Conservation (phyloP, 2,888 invertebrate species). For the Drosophila mayaguana region DNA sequence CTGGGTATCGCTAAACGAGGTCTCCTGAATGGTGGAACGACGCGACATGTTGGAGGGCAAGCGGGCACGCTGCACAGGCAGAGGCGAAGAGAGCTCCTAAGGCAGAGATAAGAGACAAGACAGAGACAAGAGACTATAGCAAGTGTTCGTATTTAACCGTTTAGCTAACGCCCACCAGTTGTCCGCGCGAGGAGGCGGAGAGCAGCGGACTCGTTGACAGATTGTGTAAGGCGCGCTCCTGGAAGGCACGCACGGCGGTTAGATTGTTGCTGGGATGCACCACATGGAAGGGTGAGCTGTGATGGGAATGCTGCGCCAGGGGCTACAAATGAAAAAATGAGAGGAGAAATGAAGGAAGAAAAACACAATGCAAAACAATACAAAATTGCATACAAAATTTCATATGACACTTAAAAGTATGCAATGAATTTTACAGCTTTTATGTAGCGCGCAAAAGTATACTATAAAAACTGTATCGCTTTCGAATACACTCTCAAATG, state of each 20-base stretch:
- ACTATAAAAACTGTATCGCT: neutral
- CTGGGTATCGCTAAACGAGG: constrained; percentile 89
- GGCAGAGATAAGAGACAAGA: constrained; percentile 7
- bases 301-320: constrained; percentile 62
- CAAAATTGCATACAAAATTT: neutral
- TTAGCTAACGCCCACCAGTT: constrained; percentile 65
- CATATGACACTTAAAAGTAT: neutral
- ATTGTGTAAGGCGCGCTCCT: constrained; percentile 85
- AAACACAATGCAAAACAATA: too few relatives aligned
- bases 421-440: neutral
- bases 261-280: constrained; percentile 89
- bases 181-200: constrained; percentile 79
- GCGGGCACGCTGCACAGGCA: constrained; percentile 78
- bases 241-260: constrained; percentile 88
- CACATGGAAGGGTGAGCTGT: constrained; percentile 90
- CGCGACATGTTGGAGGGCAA: constrained; percentile 81
- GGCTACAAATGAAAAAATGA: constrained; percentile 54
- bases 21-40: constrained; percentile 87
- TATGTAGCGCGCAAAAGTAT: neutral
- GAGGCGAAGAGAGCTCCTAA: constrained; percentile 84
- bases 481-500: neutral
- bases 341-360: neutral
- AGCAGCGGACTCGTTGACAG: constrained; percentile 84
- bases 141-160: neutral
- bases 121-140: neutral